Percentiles rank a stretch among this genome's conserved stretches.
Conservation (phyloP, 2,888 invertebrate species). For the Acheta domesticus region DNA sequence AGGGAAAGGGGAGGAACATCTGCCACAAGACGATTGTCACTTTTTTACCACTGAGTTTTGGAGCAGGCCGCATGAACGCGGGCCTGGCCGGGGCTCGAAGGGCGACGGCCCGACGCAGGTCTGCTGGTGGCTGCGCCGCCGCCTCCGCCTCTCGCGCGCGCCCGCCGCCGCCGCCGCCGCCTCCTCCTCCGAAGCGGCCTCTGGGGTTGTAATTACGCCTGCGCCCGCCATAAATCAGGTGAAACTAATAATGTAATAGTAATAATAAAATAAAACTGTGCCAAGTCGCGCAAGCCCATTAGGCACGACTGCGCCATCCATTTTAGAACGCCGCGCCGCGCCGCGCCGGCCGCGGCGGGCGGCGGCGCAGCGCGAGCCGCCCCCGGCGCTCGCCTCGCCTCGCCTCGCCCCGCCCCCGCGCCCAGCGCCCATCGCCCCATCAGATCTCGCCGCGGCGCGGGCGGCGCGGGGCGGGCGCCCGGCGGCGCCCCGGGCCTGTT, state of each 20-base stretch:
- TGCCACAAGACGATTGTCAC: no score
- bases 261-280: slow-evolving; percentile 1
- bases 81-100: neutral
- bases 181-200: neutral
- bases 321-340: neutral
- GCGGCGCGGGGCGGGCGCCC: no score
- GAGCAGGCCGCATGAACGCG: no score
- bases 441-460: no score
- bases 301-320: slow-evolving; percentile 18
- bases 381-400: no score
- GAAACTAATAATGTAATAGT: slow-evolving; percentile 18
- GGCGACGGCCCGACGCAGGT: neutral
- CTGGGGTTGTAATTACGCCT: slow-evolving; percentile 18
- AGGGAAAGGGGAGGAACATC: no score
- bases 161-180: neutral
- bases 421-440: no score
- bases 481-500: no score
- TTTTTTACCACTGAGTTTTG: no score
- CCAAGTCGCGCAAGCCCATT: slow-evolving; percentile 18
- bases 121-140: neutral
- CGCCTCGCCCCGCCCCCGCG: no score
- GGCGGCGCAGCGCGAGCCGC: no score
- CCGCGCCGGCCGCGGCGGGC: neutral
- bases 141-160: neutral
- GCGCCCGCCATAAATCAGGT: slow-evolving; percentile 18